Conservation (phyloP, 2,113 vertebrate genomes). For the Zapus hudsonius region DNA sequence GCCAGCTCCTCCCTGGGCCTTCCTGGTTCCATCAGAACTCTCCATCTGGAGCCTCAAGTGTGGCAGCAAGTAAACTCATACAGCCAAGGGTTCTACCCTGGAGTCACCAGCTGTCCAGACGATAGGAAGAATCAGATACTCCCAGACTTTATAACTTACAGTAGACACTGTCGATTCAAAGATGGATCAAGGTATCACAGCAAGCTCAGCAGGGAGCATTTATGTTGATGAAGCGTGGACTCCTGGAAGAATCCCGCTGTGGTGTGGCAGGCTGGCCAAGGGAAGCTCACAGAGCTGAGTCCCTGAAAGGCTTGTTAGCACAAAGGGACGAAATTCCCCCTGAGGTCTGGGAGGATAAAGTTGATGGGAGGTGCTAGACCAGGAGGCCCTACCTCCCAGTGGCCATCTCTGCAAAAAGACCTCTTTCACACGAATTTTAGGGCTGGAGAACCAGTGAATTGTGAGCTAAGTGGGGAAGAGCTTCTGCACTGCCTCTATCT, state of each 20-base stretch:
- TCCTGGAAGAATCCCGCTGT: background rate
- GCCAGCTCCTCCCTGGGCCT: background rate
- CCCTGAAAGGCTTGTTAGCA: background rate
- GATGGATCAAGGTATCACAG: background rate
- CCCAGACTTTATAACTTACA: background rate
- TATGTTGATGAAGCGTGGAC: background rate
- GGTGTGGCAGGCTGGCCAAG: too few relatives aligned
- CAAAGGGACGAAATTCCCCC: background rate
- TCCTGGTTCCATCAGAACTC: background rate
- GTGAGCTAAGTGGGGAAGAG: rapidly evolving
- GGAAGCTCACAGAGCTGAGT: background rate
- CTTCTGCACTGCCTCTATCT: background rate
- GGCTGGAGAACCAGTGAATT: background rate
- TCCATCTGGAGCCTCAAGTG: background rate
- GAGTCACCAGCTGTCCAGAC: background rate
- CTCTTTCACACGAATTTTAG: background rate
- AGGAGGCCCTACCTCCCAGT: background rate
- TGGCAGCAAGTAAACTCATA: background rate
- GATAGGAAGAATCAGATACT: background rate
- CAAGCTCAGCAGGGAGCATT: background rate
- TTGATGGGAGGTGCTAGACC: background rate
- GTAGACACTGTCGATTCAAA: background rate
- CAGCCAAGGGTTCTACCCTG: background rate
- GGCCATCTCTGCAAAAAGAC: background rate
- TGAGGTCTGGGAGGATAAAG: background rate